phyloP scores from a whole-genome alignment of 2,113 vertebrate genomes.

The Rhinopomastus cyanomelas region DNA sequence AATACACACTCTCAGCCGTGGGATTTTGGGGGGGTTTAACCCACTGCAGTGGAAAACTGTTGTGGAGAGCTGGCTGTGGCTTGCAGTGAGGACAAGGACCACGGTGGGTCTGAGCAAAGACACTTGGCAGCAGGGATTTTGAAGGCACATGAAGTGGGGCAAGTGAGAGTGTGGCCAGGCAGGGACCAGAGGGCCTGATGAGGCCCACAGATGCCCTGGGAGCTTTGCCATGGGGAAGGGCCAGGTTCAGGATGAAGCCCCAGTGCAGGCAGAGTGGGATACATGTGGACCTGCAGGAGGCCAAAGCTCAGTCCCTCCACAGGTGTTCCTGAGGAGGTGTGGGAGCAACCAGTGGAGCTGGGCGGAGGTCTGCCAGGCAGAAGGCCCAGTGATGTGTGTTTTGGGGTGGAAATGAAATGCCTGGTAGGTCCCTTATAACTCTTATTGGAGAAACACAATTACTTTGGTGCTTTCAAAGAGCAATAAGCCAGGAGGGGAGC shows the following conservation, averaged over 20 bases:
- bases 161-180: no score
- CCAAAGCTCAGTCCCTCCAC: not conserved
- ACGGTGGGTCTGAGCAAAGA: not conserved
- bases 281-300: not conserved
- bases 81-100: not conserved
- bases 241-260: accelerated
- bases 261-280: not conserved
- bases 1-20: not conserved
- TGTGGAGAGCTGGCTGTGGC: not conserved
- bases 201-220: not conserved
- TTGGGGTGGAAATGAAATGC: not conserved
- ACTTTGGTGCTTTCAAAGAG: not conserved
- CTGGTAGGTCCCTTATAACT: not conserved
- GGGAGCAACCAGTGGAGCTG: not conserved
- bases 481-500: not conserved
- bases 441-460: not conserved
- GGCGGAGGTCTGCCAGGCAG: not conserved
- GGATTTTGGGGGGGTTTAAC: not conserved
- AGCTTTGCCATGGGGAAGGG: not conserved
- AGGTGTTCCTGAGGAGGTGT: not conserved
- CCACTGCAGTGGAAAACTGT: accelerated
- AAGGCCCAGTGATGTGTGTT: not conserved
- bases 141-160: not conserved
- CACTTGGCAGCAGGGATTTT: not conserved
- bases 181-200: not conserved